Conservation (phyloP, 2,797 vertebrate species). For the Propithecus perrieri region DNA sequence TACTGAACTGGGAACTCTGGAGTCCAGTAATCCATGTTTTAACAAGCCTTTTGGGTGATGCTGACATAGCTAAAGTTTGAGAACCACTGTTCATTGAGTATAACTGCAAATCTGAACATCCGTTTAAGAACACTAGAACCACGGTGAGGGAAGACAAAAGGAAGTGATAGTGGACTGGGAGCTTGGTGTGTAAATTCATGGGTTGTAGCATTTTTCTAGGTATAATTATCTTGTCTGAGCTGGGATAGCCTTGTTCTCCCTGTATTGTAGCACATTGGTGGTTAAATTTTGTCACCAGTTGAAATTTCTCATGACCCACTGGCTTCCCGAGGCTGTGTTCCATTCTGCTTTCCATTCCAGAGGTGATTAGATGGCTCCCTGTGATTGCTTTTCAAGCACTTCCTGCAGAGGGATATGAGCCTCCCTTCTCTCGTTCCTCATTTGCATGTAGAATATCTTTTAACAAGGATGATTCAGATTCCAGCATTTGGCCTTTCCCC, state of each 20-base stretch:
- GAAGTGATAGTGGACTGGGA: not conserved
- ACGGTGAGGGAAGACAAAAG: not conserved
- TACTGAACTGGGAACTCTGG: not conserved
- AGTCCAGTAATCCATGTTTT: not conserved
- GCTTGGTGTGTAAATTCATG: not conserved
- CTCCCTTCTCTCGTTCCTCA: not conserved
- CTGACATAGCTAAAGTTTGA: not conserved
- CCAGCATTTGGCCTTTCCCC: not conserved
- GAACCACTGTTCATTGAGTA: not conserved
- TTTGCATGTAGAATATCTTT: conserved; percentile 1
- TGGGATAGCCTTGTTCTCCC: not conserved
- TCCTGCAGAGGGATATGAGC: not conserved
- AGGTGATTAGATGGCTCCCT: not conserved
- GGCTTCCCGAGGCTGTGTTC: not conserved
- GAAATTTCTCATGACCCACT: not conserved
- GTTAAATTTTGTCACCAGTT: not conserved
- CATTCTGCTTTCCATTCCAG: not conserved
- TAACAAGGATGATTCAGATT: conserved; percentile 1
- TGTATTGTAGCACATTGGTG: not conserved
- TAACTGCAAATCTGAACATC: not conserved
- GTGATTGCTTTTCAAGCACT: not conserved
- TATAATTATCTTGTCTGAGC: not conserved
- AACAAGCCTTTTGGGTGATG: not conserved
- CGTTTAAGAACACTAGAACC: not conserved
- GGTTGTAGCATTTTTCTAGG: not conserved